phyloP scores from a whole-genome alignment of 2,888 invertebrate species.

The Agriotes lineatus region DNA sequence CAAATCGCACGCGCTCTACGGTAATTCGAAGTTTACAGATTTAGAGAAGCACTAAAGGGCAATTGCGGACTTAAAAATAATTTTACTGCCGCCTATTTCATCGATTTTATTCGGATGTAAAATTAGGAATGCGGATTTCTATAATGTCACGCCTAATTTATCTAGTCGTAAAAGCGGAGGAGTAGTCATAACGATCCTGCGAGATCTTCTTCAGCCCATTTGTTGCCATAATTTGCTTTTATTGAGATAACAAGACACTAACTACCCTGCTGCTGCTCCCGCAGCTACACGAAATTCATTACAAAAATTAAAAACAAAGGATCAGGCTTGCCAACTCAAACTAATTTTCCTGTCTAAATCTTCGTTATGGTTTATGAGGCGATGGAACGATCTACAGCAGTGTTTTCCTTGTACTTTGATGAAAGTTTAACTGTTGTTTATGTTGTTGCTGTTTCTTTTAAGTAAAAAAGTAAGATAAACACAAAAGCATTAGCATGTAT shows the following conservation, averaged over 20 bases:
- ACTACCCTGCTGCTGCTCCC: conserved; percentile 9
- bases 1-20: not conserved
- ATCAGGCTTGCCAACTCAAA: too few species aligned
- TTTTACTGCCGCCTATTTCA: conserved; percentile 34
- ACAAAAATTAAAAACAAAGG: too few species aligned
- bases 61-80: conserved; percentile 26
- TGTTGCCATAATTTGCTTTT: conserved; percentile 22
- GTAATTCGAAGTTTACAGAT: conserved; percentile 14
- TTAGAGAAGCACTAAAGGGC: conserved; percentile 5
- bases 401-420: too few species aligned
- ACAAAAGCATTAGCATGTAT: too few species aligned
- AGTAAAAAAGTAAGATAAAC: too few species aligned
- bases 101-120: conserved; percentile 38
- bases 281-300: not conserved
- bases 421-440: too few species aligned
- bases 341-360: too few species aligned
- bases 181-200: conserved; percentile 6
- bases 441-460: too few species aligned
- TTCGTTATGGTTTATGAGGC: too few species aligned
- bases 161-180: conserved; percentile 26
- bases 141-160: conserved; percentile 26
- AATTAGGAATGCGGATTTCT: conserved; percentile 38
- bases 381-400: too few species aligned
- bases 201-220: conserved; percentile 16
- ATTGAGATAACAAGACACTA: conserved; percentile 26